These are phyloP conservation scores for Synergus umbraculus DNA, from an alignment of 2,888 invertebrate species.

Conservation along the genomic window DNA sequence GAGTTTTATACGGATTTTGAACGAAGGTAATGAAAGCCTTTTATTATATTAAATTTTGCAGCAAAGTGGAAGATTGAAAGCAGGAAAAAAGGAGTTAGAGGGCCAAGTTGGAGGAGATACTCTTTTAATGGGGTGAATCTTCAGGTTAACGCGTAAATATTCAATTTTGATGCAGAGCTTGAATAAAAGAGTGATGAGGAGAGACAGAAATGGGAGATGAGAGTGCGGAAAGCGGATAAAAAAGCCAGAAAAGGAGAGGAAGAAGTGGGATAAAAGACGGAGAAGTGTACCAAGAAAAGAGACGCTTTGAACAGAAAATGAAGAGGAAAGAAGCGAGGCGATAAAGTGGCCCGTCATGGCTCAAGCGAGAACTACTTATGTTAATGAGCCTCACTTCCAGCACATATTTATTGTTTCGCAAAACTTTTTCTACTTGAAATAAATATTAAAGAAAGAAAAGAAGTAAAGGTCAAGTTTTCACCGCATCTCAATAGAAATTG, in stretches of 20 bases:
- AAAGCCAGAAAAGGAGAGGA: background rate
- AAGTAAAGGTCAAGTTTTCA: background rate
- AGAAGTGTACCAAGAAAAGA: background rate
- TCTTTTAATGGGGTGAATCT: background rate
- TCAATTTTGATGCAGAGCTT: slow-evolving; percentile 3
- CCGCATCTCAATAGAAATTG: background rate
- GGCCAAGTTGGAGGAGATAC: background rate
- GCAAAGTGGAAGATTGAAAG: slow-evolving; percentile 4
- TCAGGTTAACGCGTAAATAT: slow-evolving; percentile 1
- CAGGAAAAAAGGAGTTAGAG: background rate
- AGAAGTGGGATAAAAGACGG: background rate
- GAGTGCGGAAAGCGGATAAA: background rate
- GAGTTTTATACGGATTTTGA: too few relatives aligned
- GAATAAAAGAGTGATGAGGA: slow-evolving; percentile 22
- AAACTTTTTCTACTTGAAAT: slow-evolving; percentile 7
- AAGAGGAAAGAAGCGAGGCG: slow-evolving; percentile 25
- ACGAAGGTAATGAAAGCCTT: background rate
- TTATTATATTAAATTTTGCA: background rate
- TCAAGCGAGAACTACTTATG: slow-evolving; percentile 26
- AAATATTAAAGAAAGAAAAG: background rate
- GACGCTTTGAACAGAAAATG: slow-evolving; percentile 1
- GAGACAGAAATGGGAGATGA: background rate
- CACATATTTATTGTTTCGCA: slow-evolving; percentile 11
- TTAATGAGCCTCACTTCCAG: slow-evolving; percentile 22
- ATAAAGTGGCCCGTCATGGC: slow-evolving; percentile 33